Percentiles rank a stretch among this genome's conserved stretches.
Evolutionary conservation across 2,113 vertebrate species (phyloP).

Genomic region (Irena cyanogastra): DNA sequence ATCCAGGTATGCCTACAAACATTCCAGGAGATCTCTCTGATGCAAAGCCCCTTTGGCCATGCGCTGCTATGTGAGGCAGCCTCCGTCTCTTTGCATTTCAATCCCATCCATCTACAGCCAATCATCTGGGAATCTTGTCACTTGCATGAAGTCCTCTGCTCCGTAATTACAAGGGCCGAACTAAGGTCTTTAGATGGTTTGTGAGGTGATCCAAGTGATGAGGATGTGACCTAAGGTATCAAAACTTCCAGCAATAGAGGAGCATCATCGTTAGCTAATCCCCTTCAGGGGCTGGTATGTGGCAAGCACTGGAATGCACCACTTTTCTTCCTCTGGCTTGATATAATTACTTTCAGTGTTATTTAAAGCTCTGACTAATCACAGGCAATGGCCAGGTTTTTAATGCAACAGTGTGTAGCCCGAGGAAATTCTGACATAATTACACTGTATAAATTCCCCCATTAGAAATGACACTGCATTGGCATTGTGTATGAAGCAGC

Average conservation of each 20-base stretch:
- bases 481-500: slow-evolving; percentile 56
- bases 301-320: slow-evolving; percentile 45
- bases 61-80: neutral
- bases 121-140: neutral
- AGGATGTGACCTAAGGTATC: slow-evolving; percentile 14
- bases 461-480: slow-evolving; percentile 62
- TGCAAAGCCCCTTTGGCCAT: slow-evolving; percentile 12
- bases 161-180: slow-evolving; percentile 5
- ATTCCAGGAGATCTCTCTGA: neutral
- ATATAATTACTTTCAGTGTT: slow-evolving; percentile 63
- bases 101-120: neutral
- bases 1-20: neutral
- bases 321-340: slow-evolving; percentile 34
- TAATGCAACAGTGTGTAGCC: slow-evolving; percentile 54
- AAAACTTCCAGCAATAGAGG: slow-evolving; percentile 17
- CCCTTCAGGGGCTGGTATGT: neutral
- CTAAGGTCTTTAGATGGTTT: slow-evolving; percentile 20
- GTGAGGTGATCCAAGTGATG: neutral
- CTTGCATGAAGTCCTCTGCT: neutral
- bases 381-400: slow-evolving; percentile 62
- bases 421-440: slow-evolving; percentile 60
- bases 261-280: neutral
- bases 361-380: slow-evolving; percentile 67
- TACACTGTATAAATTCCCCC: slow-evolving; percentile 59
- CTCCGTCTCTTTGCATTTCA: slow-evolving; percentile 39